Base-by-base conservation (phyloP, 2,113 vertebrate genomes). In the Mormoops blainvillei region DNA sequence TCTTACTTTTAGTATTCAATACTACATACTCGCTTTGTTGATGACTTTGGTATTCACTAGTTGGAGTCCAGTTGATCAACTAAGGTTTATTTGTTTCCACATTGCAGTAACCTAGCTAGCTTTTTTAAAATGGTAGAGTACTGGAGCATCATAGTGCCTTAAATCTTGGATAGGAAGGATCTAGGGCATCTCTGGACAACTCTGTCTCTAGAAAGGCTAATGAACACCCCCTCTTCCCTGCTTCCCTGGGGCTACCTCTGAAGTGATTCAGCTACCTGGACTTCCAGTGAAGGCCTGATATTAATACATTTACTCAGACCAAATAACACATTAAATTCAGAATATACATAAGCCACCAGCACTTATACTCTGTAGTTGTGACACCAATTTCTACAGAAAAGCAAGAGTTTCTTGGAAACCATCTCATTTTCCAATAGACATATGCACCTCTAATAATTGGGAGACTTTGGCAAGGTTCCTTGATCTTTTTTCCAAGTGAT, bases 371-470 rank as follows among this genome's bases (percentile, higher is more conserved):
- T 50, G 52, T 13, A 93, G 58, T 65, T 77, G 78, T 3, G 58
- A 48, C 4, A 73, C 50, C 54, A 74, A 8, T 92, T 94, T 77
- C 38, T 43, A 43, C 78, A 65, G 94, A 81, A 94, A 96, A 85
- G 38, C 73, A 90, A 77, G 26, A 63, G 4, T 76, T 87, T 91
- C 13, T 91, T 68, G 78, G 48, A 48, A 81, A 33, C 9, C 54
- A 38, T 93, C 28, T 77, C 36, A 22, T 92, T 95, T 94, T 80
- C 45, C 43, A 89, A 50, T 83, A 91, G 61, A 88, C 74, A 70
- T 52, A 43, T 74, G 4, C 26, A 91, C 14, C 22, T 77, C 81
- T 85, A 50, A 63, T 88, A 43, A 76, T 43, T 10, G 38, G 54
- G 87, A 70, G 86, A 81, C 28, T 38, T 67, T 90, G 63, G 48